Percentiles rank a stretch among this genome's conserved stretches.
These are phyloP conservation scores for Sorex araneus DNA, from an alignment of 2,113 vertebrate species.

Conservation along the genomic window DNA sequence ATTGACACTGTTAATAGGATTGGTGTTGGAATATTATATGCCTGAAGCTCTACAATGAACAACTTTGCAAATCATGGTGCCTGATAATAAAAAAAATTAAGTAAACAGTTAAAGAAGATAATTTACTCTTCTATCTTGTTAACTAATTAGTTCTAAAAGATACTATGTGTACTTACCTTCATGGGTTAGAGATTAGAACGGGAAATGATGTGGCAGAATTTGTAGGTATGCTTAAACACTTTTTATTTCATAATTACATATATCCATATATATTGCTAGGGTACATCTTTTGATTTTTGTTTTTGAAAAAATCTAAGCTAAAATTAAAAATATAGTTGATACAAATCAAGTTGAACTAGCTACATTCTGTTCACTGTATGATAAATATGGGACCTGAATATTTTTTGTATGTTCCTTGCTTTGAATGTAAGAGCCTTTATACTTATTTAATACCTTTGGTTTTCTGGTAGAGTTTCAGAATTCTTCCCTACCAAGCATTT, in stretches of 20 bases:
- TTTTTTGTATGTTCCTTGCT: background rate
- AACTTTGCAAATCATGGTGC: too few species aligned
- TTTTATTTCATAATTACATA: background rate
- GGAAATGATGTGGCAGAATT: background rate
- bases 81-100: too few species aligned
- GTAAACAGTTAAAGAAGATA: too few species aligned
- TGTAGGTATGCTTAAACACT: background rate
- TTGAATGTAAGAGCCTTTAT: background rate
- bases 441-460: too few species aligned
- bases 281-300: too few species aligned
- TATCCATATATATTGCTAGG: too few species aligned
- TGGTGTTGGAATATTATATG: too few species aligned
- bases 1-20: too few species aligned
- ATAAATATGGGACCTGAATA: background rate
- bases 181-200: background rate
- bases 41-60: too few species aligned
- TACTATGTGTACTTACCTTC: background rate
- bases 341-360: background rate
- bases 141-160: constrained; percentile 26
- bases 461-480: too few species aligned
- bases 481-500: too few species aligned
- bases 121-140: too few species aligned
- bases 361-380: background rate
- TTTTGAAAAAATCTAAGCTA: background rate
- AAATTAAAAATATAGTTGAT: background rate